Percentiles rank a stretch among this genome's conserved stretches.
Evolutionary conservation across 2,888 invertebrate species (phyloP).

Genomic region (Mactromeris polynyma): DNA sequence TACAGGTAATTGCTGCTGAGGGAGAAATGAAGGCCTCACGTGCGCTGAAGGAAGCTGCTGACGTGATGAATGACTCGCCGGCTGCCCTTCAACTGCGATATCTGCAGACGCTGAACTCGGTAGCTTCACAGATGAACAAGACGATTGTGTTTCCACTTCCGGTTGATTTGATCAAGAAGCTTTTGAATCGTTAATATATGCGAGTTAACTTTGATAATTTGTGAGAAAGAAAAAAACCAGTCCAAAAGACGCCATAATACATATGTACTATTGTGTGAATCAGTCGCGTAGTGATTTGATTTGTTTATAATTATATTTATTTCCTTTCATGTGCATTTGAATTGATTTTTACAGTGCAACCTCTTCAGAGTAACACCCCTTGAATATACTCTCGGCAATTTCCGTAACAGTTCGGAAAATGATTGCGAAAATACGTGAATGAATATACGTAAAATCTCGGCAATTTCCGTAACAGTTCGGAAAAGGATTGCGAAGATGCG

Average conservation of each 20-base stretch:
- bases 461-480: no score
- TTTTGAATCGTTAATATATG: background rate
- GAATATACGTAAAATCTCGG: no score
- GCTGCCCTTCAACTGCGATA: slow-evolving; percentile 91
- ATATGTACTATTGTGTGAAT: background rate
- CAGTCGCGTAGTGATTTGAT: background rate
- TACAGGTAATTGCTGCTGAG: slow-evolving; percentile 88
- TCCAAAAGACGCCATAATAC: background rate
- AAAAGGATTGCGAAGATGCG: no score
- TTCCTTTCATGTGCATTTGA: no score
- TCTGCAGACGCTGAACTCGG: slow-evolving; percentile 85
- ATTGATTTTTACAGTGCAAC: no score
- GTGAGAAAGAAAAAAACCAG: background rate
- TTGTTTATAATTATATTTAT: slow-evolving; percentile 3
- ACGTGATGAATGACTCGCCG: slow-evolving; percentile 94
- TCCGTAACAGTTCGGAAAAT: no score
- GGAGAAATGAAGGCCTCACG: slow-evolving; percentile 90
- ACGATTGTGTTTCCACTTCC: slow-evolving; percentile 86
- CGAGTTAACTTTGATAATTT: no score
- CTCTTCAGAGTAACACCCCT: no score
- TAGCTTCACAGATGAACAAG: slow-evolving; percentile 85
- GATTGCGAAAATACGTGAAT: no score
- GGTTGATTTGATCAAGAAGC: slow-evolving; percentile 73
- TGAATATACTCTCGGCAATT: no score
- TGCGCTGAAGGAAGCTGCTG: slow-evolving; percentile 94